A percentile compares a stretch with the other conserved stretches of the same genome.
phyloP scores from a whole-genome alignment of 2,888 invertebrate genomes.

The Aphidoletes aphidimyza region DNA sequence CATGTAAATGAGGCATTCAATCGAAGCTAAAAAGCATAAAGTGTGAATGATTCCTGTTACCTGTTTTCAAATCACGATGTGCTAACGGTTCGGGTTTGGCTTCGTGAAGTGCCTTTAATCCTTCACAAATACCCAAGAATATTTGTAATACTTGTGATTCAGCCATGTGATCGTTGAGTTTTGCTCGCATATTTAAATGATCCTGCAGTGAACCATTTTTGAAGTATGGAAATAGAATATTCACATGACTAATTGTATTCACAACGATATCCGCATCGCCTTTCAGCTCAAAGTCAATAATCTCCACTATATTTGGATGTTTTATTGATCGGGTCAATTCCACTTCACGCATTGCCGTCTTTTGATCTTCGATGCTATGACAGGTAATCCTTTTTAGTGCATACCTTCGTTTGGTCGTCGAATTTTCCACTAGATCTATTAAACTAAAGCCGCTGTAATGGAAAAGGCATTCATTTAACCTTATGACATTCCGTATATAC shows the following conservation, averaged over 20 bases:
- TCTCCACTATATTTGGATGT: constrained; percentile 79
- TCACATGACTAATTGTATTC: constrained; percentile 77
- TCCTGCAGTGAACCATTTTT: constrained; percentile 80
- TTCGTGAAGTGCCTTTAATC: constrained; percentile 78
- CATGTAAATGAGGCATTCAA: background rate
- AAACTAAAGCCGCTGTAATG: constrained; percentile 81
- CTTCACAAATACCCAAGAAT: constrained; percentile 80
- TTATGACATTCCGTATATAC: background rate
- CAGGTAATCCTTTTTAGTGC: constrained; percentile 85
- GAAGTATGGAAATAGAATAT: constrained; percentile 80
- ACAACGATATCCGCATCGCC: constrained; percentile 75
- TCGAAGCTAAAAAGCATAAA: background rate
- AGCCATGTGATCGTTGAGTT: constrained; percentile 71
- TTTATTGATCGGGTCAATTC: constrained; percentile 76
- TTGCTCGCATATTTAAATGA: constrained; percentile 72
- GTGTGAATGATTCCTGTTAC: background rate
- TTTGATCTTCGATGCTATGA: constrained; percentile 81
- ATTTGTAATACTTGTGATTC: constrained; percentile 75
- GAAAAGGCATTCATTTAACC: background rate
- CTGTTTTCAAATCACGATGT: constrained; percentile 85
- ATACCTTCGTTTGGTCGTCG: constrained; percentile 72
- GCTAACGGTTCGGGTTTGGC: constrained; percentile 78
- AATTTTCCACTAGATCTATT: constrained; percentile 80
- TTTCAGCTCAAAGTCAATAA: constrained; percentile 75
- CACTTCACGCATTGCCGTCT: constrained; percentile 77